These are phyloP conservation scores for Pocota personata DNA, from an alignment of 2,888 invertebrate species.

Conservation along the genomic window DNA sequence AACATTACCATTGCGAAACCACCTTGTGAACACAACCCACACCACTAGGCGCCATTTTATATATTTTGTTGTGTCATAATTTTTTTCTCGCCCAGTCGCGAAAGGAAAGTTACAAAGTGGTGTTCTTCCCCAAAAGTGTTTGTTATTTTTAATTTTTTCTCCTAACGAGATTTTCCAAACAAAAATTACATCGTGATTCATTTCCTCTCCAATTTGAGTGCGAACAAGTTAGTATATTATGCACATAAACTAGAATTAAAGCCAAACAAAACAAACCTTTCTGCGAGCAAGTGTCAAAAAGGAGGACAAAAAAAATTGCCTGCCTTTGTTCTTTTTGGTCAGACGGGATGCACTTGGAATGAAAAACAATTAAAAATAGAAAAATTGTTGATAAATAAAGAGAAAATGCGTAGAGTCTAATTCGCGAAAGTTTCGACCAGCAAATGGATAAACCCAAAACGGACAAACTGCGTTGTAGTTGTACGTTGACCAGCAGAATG, in stretches of 20 bases:
- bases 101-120: slow-evolving; percentile 58
- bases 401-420: slow-evolving; percentile 9
- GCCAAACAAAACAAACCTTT: slow-evolving; percentile 17
- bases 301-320: slow-evolving; percentile 17
- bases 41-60: slow-evolving; percentile 53
- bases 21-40: slow-evolving; percentile 31
- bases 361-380: slow-evolving; percentile 36
- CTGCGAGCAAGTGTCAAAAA: slow-evolving; percentile 56
- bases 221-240: slow-evolving; percentile 53
- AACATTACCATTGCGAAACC: too few species aligned
- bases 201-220: slow-evolving; percentile 20
- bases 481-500: slow-evolving; percentile 6
- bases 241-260: neutral
- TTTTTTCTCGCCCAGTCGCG: slow-evolving; percentile 61
- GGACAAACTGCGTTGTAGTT: slow-evolving; percentile 60
- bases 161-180: slow-evolving; percentile 26
- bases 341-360: neutral
- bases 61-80: slow-evolving; percentile 68
- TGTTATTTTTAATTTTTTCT: slow-evolving; percentile 62
- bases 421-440: neutral
- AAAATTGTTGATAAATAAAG: slow-evolving; percentile 53
- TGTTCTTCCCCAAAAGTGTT: slow-evolving; percentile 44
- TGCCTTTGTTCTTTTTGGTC: slow-evolving; percentile 58
- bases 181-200: neutral
- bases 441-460: neutral